A percentile compares a stretch with the other conserved stretches of the same genome.
Evolutionary conservation across 2,888 invertebrate genomes (phyloP).

Genomic region (Trachelus tabidus): DNA sequence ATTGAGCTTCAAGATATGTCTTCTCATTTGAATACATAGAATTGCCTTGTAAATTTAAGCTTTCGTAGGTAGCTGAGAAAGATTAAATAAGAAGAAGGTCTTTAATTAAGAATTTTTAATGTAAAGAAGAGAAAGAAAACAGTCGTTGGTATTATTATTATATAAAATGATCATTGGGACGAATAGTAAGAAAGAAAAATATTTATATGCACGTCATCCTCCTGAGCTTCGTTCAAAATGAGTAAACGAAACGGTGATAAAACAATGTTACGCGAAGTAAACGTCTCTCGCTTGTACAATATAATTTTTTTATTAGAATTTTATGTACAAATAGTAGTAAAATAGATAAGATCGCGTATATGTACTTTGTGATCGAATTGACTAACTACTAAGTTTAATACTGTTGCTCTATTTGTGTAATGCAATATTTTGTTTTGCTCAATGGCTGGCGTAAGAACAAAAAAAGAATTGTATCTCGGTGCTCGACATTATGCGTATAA

Average conservation of each 20-base stretch:
- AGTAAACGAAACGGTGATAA: background rate
- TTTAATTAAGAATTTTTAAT: background rate
- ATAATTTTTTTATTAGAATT: slow-evolving; percentile 52
- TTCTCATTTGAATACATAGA: background rate
- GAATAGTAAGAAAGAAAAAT: too few relatives aligned
- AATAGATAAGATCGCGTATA: slow-evolving; percentile 42
- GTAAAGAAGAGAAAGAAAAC: background rate
- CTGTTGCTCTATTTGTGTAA: slow-evolving; percentile 45
- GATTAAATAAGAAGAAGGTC: background rate
- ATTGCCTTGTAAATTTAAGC: background rate
- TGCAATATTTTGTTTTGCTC: slow-evolving; percentile 18
- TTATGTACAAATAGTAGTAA: slow-evolving; percentile 58
- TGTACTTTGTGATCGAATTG: slow-evolving; percentile 37
- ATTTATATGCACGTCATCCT: too few relatives aligned
- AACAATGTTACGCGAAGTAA: background rate
- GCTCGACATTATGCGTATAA: background rate
- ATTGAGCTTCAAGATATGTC: background rate
- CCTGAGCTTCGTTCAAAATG: too few relatives aligned
- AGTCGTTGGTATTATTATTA: background rate
- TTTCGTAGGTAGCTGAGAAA: background rate
- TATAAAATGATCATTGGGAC: background rate
- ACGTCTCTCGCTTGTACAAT: slow-evolving; percentile 30
- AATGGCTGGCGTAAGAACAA: slow-evolving; percentile 23
- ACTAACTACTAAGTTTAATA: slow-evolving; percentile 53
- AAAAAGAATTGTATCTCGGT: background rate